These are phyloP conservation scores for Hippocampus guttulatus DNA, from an alignment of 2,113 vertebrate genomes.

Conservation along the genomic window DNA sequence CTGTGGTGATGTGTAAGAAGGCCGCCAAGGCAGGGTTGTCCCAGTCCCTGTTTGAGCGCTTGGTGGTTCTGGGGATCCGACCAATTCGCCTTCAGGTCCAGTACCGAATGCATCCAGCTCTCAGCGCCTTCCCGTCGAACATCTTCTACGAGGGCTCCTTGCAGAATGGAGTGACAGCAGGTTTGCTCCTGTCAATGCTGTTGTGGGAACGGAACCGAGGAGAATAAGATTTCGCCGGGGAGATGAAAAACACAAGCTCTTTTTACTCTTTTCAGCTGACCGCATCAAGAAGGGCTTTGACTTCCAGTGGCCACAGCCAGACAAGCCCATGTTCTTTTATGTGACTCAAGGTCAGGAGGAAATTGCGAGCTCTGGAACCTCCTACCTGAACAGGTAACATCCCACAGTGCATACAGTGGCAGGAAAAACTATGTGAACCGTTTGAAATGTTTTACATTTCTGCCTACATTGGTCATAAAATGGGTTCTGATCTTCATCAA, in stretches of 20 bases:
- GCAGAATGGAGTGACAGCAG: conserved; percentile 95
- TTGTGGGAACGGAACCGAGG: not conserved
- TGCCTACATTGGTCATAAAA: too few relatives aligned
- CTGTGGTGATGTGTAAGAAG: conserved; percentile 98
- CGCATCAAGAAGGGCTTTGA: conserved; percentile 98
- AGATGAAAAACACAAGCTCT: not conserved
- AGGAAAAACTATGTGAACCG: too few relatives aligned
- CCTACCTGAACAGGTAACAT: conserved; percentile 90
- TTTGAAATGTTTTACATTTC: too few relatives aligned
- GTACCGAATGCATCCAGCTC: conserved; percentile 96
- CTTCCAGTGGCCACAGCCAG: conserved; percentile 98
- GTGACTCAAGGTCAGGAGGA: conserved; percentile 98
- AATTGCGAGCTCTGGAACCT: conserved; percentile 97
- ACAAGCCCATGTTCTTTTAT: conserved; percentile 99
- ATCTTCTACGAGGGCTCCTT: conserved; percentile 98
- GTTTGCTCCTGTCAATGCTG: conserved; percentile 54
- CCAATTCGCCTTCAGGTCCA: conserved; percentile 97
- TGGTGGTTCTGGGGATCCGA: conserved; percentile 96
- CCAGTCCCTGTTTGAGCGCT: conserved; percentile 89
- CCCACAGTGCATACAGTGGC: not conserved
- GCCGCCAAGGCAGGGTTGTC: conserved; percentile 94
- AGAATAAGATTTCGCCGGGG: not conserved
- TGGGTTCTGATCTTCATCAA: too few relatives aligned
- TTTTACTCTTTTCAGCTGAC: conserved; percentile 72
- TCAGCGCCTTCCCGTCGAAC: conserved; percentile 97